Evolutionary conservation across 1,140 invertebrate species (phyloP), one percentile per base, ranked within the genome.

Genomic region (Nomia melanderi): DNA sequence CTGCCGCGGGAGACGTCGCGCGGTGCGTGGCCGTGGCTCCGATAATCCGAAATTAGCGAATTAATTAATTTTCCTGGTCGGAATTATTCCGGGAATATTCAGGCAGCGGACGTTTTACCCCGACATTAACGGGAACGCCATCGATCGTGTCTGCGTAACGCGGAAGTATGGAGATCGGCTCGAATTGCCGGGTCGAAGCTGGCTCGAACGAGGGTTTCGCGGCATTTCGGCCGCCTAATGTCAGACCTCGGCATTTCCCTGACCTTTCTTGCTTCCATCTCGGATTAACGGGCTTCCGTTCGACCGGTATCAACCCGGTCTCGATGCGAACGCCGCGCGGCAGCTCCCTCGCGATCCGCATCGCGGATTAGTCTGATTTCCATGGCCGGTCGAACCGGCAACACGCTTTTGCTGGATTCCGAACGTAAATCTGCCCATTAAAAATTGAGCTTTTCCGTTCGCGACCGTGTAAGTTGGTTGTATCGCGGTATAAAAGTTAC

Each of bases 191-290:
- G n/a, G n/a, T n/a, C n/a, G n/a, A n/a, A n/a, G n/a, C n/a, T n/a
- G n/a, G n/a, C 41, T 44, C 5, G 14, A 25, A 65, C 31, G 14
- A 27, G 5, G 27, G 27, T 81, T 72, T 71, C 82, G 44, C 25
- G 81, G 65, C 73, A 86, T 86, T 85, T 86, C 73, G 75, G 57
- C n/a, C 41, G 53, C 44, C 73, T 83, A 86, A 86, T 86, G 83
- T 86, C 85, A 86, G 33, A 33, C 41, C 25, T 29, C 41, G 85
- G 59, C 81, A 85, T 86, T 86, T 86, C 72, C 59, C 65, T 78
- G 83, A 86, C 85, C 75, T 86, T 86, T 85, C 81, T 76, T 0
- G 54, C 23, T 71, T 70, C 27, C 57, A 17, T 59, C 31, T 31
- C 12, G 27, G 12, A 33, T 62, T 36, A 62, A 54, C 54, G n/a